Evolutionary conservation across 2,888 invertebrate species (phyloP), one percentile per base, ranked within the genome.

Genomic region (Drosophila anomalata): DNA sequence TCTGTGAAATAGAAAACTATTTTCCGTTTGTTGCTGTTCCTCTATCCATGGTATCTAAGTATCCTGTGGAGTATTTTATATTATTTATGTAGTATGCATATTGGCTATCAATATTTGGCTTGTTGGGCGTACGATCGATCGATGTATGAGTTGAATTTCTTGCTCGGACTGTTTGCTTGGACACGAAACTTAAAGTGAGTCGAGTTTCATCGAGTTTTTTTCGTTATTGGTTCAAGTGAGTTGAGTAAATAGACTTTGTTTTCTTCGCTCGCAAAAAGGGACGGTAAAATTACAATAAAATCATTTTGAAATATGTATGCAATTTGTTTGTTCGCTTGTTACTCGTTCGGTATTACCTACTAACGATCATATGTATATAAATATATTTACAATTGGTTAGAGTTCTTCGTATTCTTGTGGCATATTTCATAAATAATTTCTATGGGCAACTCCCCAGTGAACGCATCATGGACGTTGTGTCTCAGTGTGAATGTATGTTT

Each of bases 271-370:
- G 86, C 88, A 90, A 90, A 88, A 89, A 89, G 91, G 90, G 90
- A 90, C 90, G 90, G 91, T 90, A 89, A 91, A 90, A 90, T 91
- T 91, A 89, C 90, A 90, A 90, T 91, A 91, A 91, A 91, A 90
- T 90, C 89, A 89, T 87, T 86, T 66, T 68, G 76, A 82, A 80
- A 87, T 87, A 76, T 80, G 75, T 70, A 74, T 78, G 69, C 56
- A 70, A 56, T 41, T 68, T 57, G 46, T 59, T 56, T 53, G 53
- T 57, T 70, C 41, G 53, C 50, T 47, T 41, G 42, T 55, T 56
- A 53, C 31, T 41, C 52, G 26, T 57, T 50, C 53, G 52, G 61
- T 42, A 66, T 48, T 42, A 46, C 57, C 73, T 61, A 61, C 73
- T 67, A 67, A 72, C 67, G 57, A 57, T 20, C 46, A 53, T 54